Evolutionary conservation across 2,113 vertebrate genomes (phyloP).

Genomic region (Dermatemys mawii): DNA sequence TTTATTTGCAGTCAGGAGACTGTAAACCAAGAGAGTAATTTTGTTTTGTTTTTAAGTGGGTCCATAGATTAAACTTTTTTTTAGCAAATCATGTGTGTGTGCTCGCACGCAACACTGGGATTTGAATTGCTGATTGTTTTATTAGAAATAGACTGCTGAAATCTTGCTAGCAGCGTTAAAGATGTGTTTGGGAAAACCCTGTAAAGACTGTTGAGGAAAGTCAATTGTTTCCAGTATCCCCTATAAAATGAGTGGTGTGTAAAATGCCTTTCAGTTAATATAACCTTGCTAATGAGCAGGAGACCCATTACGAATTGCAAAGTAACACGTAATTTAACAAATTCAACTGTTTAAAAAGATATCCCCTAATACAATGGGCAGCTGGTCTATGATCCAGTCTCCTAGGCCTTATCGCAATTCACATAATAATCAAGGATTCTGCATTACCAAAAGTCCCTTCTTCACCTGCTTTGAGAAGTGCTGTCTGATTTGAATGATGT

Average conservation of each 20-base stretch:
- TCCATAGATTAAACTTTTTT: rapidly evolving
- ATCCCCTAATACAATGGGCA: neutral
- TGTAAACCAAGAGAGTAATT: neutral
- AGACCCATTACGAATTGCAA: neutral
- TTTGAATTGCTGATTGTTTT: neutral
- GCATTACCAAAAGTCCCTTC: neutral
- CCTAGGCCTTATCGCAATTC: neutral
- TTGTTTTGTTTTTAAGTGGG: neutral
- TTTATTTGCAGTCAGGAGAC: rapidly evolving
- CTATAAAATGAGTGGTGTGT: neutral
- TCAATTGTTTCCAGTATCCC: neutral
- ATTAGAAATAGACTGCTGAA: rapidly evolving
- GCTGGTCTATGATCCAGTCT: neutral
- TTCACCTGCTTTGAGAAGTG: neutral
- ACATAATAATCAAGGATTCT: neutral
- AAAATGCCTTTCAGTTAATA: neutral
- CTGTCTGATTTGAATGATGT: neutral
- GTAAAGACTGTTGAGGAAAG: neutral
- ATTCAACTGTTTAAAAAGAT: neutral
- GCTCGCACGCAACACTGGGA: neutral
- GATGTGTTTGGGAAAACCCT: neutral
- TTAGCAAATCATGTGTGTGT: rapidly evolving
- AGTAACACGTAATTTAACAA: neutral
- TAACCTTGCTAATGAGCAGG: neutral
- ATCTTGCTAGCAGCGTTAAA: neutral